Percentiles rank a stretch among this genome's conserved stretches.
phyloP scores from a whole-genome alignment of 2,888 invertebrate species.

The Mesorhabditis sp. region DNA sequence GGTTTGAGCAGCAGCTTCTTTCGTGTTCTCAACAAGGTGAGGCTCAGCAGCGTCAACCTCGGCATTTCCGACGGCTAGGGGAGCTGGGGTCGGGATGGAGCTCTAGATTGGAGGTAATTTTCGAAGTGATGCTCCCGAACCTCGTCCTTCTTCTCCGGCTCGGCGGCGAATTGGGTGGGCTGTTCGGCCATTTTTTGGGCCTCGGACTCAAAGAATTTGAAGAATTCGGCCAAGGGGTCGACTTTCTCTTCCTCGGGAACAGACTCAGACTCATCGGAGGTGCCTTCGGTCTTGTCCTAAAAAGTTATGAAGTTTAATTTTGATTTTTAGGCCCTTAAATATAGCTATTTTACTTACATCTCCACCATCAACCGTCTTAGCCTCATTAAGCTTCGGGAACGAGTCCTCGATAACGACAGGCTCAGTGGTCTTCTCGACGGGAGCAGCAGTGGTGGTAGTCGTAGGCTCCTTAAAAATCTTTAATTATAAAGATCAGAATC shows the following conservation, averaged over 20 bases:
- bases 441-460: background rate
- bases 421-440: slow-evolving; percentile 11
- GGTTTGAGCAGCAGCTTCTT: background rate
- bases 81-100: background rate
- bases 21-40: background rate
- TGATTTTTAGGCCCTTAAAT: no score
- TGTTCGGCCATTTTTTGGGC: background rate
- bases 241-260: slow-evolving; percentile 1
- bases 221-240: background rate
- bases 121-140: background rate
- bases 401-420: slow-evolving; percentile 33
- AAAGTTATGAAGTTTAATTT: no score
- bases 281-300: slow-evolving; percentile 5
- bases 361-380: slow-evolving; percentile 5
- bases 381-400: slow-evolving; percentile 31
- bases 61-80: slow-evolving; percentile 3
- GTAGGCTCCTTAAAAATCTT: background rate
- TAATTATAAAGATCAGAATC: no score
- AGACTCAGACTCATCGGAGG: background rate
- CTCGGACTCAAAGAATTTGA: background rate
- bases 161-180: background rate
- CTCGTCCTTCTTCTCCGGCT: background rate
- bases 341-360: background rate
- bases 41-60: slow-evolving; percentile 5
- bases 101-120: background rate